A percentile compares a stretch with the other conserved stretches of the same genome.
phyloP scores from a whole-genome alignment of 35 echinoderm and acorn worm species.

The Holothuria glaberrima region DNA sequence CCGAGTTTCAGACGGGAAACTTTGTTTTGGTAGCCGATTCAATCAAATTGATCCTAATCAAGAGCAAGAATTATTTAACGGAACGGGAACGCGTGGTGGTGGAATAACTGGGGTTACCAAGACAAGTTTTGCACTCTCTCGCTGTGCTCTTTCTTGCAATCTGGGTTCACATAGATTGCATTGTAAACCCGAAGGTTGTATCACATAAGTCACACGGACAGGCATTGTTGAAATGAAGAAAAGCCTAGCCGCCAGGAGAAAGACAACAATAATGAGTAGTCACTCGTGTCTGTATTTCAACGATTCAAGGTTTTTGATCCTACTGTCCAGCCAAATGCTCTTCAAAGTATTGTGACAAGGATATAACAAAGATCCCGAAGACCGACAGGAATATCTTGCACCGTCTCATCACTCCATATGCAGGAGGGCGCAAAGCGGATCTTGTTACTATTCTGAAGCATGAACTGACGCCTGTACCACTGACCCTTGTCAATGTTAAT shows the following conservation, averaged over 20 bases:
- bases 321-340: too few relatives aligned
- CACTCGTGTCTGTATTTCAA: too few relatives aligned
- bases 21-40: slow-evolving; percentile 63
- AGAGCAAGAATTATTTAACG: slow-evolving; percentile 59
- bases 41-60: too few relatives aligned
- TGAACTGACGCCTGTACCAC: slow-evolving; percentile 26
- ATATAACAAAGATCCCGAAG: too few relatives aligned
- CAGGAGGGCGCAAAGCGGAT: not conserved
- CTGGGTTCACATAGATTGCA: slow-evolving; percentile 56
- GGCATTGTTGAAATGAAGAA: not conserved
- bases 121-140: slow-evolving; percentile 20
- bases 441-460: slow-evolving; percentile 16
- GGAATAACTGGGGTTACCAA: slow-evolving; percentile 65
- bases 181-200: slow-evolving; percentile 26
- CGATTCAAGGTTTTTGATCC: too few relatives aligned
- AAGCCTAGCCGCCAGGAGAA: not conserved
- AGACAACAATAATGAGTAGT: not conserved
- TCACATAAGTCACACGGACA: not conserved
- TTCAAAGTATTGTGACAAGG: too few relatives aligned
- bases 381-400: too few relatives aligned
- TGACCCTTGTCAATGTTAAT: slow-evolving; percentile 57
- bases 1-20: slow-evolving; percentile 45
- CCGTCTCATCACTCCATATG: too few relatives aligned
- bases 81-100: slow-evolving; percentile 56
- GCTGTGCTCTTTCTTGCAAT: slow-evolving; percentile 69